These are phyloP conservation scores for Trimorus sp. DNA, from an alignment of 2,888 invertebrate species.

Conservation along the genomic window DNA sequence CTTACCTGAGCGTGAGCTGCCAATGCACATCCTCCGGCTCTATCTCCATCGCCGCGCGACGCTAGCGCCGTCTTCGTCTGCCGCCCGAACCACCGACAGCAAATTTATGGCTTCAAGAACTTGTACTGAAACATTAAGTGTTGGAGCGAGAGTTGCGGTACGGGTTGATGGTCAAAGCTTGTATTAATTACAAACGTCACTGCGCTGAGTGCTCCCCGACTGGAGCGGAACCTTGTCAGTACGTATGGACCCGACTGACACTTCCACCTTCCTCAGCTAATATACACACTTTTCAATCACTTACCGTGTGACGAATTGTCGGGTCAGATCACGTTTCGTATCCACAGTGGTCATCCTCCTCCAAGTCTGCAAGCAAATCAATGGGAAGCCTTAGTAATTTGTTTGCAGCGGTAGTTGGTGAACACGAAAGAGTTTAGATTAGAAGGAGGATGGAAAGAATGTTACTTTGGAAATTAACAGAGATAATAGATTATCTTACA, in stretches of 20 bases:
- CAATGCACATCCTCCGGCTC: constrained; percentile 36
- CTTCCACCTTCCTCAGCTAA: neutral
- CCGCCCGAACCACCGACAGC: constrained; percentile 35
- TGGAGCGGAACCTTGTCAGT: constrained; percentile 24
- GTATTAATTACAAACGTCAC: constrained; percentile 76
- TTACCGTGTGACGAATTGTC: too few species aligned
- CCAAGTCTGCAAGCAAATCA: too few species aligned
- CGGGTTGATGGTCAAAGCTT: constrained; percentile 76
- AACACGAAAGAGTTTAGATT: too few species aligned
- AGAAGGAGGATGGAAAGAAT: too few species aligned
- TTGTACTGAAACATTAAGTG: constrained; percentile 57
- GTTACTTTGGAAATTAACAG: too few species aligned
- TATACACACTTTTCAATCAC: too few species aligned
- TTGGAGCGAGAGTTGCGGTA: constrained; percentile 48
- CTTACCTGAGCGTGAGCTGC: constrained; percentile 36
- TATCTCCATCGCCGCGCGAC: constrained; percentile 17
- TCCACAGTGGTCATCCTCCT: too few species aligned
- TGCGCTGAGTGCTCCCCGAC: constrained; percentile 29
- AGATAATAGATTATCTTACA: too few species aligned
- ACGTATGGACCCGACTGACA: constrained; percentile 15
- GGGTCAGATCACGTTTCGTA: too few species aligned
- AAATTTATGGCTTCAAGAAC: constrained; percentile 60
- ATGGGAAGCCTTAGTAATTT: too few species aligned
- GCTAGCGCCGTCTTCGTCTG: constrained; percentile 8
- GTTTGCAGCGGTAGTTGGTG: too few species aligned